These are phyloP conservation scores for Aporrectodea caliginosa DNA, from an alignment of 1,140 invertebrate species.

Conservation along the genomic window DNA sequence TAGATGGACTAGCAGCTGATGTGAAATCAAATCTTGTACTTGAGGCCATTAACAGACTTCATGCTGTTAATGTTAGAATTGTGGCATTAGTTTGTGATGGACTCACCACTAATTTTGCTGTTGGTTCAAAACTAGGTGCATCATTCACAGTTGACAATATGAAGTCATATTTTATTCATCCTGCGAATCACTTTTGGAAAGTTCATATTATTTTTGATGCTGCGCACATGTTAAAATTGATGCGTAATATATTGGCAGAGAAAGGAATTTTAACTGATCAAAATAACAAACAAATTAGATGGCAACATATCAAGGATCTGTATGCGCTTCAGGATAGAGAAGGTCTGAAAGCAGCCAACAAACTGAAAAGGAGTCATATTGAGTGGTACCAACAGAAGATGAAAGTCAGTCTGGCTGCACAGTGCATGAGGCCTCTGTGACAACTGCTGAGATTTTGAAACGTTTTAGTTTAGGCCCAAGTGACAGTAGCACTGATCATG, in stretches of 20 bases:
- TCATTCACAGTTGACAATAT: slow-evolving; percentile 3
- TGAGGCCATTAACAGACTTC: background rate
- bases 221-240: slow-evolving; percentile 6
- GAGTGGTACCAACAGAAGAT: background rate
- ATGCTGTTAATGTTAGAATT: background rate
- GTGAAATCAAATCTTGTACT: background rate
- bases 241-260: slow-evolving; percentile 10
- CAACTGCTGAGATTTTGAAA: background rate
- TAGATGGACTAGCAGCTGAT: background rate
- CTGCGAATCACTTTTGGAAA: background rate
- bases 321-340: slow-evolving; percentile 14
- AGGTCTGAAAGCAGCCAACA: background rate
- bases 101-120: background rate
- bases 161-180: slow-evolving; percentile 11
- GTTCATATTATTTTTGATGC: background rate
- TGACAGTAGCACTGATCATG: background rate
- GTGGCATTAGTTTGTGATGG: slow-evolving; percentile 9
- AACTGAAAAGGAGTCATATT: background rate
- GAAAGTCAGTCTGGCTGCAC: slow-evolving; percentile 10
- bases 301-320: background rate
- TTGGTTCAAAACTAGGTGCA: background rate
- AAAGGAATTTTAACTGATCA: background rate
- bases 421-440: background rate
- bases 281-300: background rate
- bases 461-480: background rate